Conservation (phyloP, 2,113 vertebrate species). For the Actenoides lindsayi region DNA sequence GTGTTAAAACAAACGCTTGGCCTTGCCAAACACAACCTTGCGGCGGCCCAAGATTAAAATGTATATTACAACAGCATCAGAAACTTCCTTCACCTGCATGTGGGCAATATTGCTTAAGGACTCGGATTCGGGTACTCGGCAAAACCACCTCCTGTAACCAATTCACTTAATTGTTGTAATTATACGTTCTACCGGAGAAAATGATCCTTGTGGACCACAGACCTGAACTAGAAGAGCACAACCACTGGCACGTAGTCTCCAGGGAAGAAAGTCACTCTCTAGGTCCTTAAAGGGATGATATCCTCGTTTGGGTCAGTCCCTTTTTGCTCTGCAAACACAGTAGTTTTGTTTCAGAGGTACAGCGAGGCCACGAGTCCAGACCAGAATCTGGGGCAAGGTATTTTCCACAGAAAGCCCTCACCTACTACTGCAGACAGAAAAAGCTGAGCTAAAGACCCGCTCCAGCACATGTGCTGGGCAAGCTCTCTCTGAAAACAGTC, state of each 20-base stretch:
- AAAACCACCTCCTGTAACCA: not conserved
- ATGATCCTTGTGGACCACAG: not conserved
- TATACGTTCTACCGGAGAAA: not conserved
- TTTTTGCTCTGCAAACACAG: not conserved
- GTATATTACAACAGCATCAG: not conserved
- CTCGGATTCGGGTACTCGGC: not conserved
- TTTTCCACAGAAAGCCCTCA: not conserved
- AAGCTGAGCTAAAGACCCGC: not conserved
- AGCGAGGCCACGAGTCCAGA: accelerated
- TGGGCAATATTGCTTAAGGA: constrained; percentile 24
- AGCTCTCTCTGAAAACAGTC: not conserved
- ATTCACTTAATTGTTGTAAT: not conserved
- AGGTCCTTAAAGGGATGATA: accelerated
- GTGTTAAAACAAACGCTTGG: constrained; percentile 6
- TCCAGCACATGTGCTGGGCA: not conserved
- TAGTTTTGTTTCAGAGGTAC: not conserved
- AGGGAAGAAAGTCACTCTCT: not conserved
- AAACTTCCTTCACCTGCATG: constrained; percentile 1
- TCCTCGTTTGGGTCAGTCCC: not conserved
- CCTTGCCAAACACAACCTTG: not conserved
- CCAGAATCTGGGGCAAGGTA: not conserved
- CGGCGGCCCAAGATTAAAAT: not conserved
- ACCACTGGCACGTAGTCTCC: not conserved
- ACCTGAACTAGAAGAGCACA: not conserved
- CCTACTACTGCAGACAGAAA: not conserved